These are phyloP conservation scores for Lates calcarifer DNA, from an alignment of 2,113 vertebrate genomes.

Conservation along the genomic window DNA sequence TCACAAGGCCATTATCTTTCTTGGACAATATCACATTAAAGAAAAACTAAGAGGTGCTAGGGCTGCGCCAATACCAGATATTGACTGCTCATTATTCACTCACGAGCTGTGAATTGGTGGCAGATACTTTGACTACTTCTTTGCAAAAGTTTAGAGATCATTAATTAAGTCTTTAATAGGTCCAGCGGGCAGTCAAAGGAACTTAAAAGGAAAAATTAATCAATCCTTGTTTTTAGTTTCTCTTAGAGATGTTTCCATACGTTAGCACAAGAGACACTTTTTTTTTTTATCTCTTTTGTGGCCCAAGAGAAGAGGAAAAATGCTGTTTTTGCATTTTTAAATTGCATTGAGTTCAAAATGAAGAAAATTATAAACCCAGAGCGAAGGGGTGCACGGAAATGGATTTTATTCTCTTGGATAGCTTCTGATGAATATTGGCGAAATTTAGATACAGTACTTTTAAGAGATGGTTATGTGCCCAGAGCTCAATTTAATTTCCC, in stretches of 20 bases:
- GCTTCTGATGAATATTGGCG: slow-evolving; percentile 57
- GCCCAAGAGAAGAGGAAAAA: slow-evolving; percentile 13
- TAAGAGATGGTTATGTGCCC: slow-evolving; percentile 46
- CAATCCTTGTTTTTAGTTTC: slow-evolving; percentile 38
- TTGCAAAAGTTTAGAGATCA: slow-evolving; percentile 35
- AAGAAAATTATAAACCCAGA: slow-evolving; percentile 24
- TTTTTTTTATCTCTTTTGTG: slow-evolving; percentile 22
- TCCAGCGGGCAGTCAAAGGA: slow-evolving; percentile 24
- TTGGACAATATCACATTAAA: slow-evolving; percentile 32
- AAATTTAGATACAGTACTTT: slow-evolving; percentile 39
- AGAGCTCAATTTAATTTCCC: slow-evolving; percentile 58
- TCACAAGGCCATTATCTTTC: slow-evolving; percentile 33
- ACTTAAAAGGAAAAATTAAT: slow-evolving; percentile 52
- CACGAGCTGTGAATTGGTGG: slow-evolving; percentile 18
- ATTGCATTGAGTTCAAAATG: slow-evolving; percentile 30
- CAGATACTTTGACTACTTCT: slow-evolving; percentile 39
- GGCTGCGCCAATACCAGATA: slow-evolving; percentile 30
- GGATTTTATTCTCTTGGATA: slow-evolving; percentile 41
- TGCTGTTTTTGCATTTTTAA: slow-evolving; percentile 45
- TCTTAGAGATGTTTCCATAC: slow-evolving; percentile 35
- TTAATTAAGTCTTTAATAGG: slow-evolving; percentile 51
- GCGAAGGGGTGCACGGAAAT: slow-evolving; percentile 3
- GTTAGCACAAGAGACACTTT: slow-evolving; percentile 8
- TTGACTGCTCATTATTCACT: slow-evolving; percentile 42
- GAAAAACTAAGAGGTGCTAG: slow-evolving; percentile 36